phyloP scores from a whole-genome alignment of 2,113 vertebrate genomes.

The Lepisosteus oculatus region DNA sequence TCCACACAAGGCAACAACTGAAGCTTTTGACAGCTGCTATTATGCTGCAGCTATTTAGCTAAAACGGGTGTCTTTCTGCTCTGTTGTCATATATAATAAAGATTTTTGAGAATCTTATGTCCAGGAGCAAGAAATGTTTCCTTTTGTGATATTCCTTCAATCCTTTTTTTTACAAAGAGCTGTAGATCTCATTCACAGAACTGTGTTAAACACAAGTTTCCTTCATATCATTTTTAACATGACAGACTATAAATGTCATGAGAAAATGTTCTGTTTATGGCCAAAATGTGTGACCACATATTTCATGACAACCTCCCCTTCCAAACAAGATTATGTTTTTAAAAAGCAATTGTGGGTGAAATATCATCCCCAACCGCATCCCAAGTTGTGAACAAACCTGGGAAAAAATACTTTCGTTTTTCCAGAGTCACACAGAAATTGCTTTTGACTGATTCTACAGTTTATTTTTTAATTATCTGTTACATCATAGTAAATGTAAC shows the following conservation, averaged over 20 bases:
- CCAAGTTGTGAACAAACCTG: too few relatives aligned
- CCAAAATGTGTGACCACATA: neutral
- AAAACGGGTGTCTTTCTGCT: neutral
- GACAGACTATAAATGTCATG: neutral
- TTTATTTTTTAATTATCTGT: too few relatives aligned
- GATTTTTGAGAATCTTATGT: neutral
- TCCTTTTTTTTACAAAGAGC: neutral
- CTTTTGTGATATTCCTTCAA: neutral
- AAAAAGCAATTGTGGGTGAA: too few relatives aligned
- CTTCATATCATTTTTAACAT: slow-evolving; percentile 9
- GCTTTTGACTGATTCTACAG: too few relatives aligned
- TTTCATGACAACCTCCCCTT: neutral
- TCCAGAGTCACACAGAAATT: too few relatives aligned
- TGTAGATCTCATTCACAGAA: neutral
- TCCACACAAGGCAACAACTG: neutral
- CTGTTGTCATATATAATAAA: neutral
- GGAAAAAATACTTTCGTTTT: too few relatives aligned
- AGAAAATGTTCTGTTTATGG: neutral
- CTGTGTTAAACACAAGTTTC: neutral
- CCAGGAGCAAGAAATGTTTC: neutral
- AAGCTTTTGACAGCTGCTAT: neutral
- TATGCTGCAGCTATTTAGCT: neutral
- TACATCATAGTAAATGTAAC: too few relatives aligned
- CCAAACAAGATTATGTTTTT: neutral
- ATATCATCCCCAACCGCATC: too few relatives aligned